Evolutionary conservation across 2,888 invertebrate genomes (phyloP), one percentile per base, ranked within the genome.

Genomic region (Disparrhopalites patrizii): DNA sequence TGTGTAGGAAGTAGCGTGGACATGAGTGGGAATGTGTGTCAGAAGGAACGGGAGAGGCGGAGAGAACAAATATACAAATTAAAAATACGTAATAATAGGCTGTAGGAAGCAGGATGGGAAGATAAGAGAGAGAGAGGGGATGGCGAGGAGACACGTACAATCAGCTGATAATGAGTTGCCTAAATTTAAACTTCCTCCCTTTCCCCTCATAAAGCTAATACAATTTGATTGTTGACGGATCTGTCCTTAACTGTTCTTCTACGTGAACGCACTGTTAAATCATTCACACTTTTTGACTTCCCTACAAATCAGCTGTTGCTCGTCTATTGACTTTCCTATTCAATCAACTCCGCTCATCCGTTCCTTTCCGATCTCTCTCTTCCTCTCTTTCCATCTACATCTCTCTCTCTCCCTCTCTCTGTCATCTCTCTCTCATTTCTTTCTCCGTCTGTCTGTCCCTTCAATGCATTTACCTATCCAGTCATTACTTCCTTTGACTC

Each of bases 111-210:
- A n/a, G n/a, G n/a, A n/a, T n/a, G n/a, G n/a, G n/a, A n/a, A 3
- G 15, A 20, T 13, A 50, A 50, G 18, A 25, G 50, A 50, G 18
- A 23, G 20, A 50, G 23, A 25, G 13, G 50, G 13, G 13, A 23
- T 20, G 8, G 43, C 43, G 4, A n/a, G 33, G 43, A n/a, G n/a
- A n/a, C n/a, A n/a, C n/a, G 38, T 43, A 58, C 43, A 58, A 58
- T 58, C 43, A 43, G 43, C 58, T 58, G 43, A 58, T 58, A 58
- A 58, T 58, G 58, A 58, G 43, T 58, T 58, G 20, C 27, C 58
- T 25, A 58, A 58, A 58, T 58, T 58, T 31, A 47, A 47, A 55
- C 33, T 55, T 55, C 55, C 55, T 55, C 36, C 15, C 15, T 36
- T 47, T 47, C 47, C 20, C 13, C 47, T 3, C n/a, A n/a, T n/a